Conservation (phyloP, 2,888 invertebrate genomes). For the Lathronympha strigana region DNA sequence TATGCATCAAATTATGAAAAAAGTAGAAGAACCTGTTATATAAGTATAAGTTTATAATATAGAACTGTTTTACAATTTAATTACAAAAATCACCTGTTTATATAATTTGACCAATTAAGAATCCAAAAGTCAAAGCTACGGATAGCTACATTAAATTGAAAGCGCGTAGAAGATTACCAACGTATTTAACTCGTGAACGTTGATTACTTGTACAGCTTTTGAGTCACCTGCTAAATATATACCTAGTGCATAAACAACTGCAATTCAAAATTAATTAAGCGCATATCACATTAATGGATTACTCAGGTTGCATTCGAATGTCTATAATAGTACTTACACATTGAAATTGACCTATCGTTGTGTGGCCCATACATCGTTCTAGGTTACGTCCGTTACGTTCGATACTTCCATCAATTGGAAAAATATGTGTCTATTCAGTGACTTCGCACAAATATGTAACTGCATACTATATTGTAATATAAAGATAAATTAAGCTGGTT, state of each 20-base stretch:
- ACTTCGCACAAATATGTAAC: too few species aligned
- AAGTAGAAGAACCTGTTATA: background rate
- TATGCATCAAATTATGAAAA: background rate
- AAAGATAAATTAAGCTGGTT: too few species aligned
- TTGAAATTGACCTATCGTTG: too few species aligned
- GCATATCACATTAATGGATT: background rate
- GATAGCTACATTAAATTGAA: constrained; percentile 13
- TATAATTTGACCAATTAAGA: background rate
- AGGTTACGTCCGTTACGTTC: too few species aligned
- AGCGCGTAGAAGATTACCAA: constrained; percentile 32
- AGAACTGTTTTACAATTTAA: too few species aligned
- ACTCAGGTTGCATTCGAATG: too few species aligned
- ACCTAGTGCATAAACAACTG: background rate
- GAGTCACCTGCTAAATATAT: constrained; percentile 20
- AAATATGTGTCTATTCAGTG: too few species aligned
- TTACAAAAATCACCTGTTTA: background rate
- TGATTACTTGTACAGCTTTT: constrained; percentile 24
- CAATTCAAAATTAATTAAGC: constrained; percentile 8
- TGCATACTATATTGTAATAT: too few species aligned
- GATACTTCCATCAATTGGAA: too few species aligned
- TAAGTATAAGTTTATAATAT: too few species aligned
- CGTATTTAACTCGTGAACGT: constrained; percentile 12
- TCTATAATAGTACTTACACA: too few species aligned
- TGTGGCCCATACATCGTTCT: too few species aligned
- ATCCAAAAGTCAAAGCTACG: background rate